Evolutionary conservation across 2,797 vertebrate genomes (phyloP).

Genomic region (Meda fulgida): DNA sequence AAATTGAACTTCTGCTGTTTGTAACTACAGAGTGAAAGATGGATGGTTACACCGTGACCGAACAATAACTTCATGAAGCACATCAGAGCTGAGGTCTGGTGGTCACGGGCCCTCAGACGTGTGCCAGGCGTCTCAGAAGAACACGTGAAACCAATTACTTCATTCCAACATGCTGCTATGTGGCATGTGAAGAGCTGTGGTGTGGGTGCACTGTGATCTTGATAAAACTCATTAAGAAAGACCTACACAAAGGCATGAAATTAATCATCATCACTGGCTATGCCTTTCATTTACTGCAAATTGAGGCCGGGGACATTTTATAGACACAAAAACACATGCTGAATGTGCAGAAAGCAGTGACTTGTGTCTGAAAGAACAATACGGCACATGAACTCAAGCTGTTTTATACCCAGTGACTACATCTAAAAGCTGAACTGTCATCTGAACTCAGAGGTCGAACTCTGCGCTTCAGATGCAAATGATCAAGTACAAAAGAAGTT

Average conservation of each 20-base stretch:
- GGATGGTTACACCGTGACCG: background rate
- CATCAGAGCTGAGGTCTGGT: background rate
- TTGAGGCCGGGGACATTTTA: slow-evolving; percentile 53
- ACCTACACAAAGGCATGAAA: slow-evolving; percentile 54
- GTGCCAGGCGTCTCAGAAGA: slow-evolving; percentile 35
- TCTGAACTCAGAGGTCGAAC: background rate
- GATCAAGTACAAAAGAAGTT: too few species aligned
- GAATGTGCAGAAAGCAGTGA: slow-evolving; percentile 19
- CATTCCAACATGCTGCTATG: background rate
- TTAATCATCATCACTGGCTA: slow-evolving; percentile 59
- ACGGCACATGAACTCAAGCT: background rate
- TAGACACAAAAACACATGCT: slow-evolving; percentile 37
- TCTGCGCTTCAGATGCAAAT: background rate
- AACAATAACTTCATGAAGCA: background rate
- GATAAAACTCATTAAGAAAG: slow-evolving; percentile 55
- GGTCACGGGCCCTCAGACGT: background rate
- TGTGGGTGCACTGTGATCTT: slow-evolving; percentile 42
- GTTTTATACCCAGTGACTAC: background rate
- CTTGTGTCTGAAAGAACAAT: slow-evolving; percentile 28
- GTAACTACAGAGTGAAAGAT: slow-evolving; percentile 81
- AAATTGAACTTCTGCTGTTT: slow-evolving; percentile 99
- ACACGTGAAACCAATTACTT: slow-evolving; percentile 51
- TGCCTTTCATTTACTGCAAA: slow-evolving; percentile 56
- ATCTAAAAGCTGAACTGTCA: background rate
- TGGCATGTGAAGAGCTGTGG: background rate